Conservation (phyloP, 92 coral and sea anemone species). For the Palythoa caribaeorum region DNA sequence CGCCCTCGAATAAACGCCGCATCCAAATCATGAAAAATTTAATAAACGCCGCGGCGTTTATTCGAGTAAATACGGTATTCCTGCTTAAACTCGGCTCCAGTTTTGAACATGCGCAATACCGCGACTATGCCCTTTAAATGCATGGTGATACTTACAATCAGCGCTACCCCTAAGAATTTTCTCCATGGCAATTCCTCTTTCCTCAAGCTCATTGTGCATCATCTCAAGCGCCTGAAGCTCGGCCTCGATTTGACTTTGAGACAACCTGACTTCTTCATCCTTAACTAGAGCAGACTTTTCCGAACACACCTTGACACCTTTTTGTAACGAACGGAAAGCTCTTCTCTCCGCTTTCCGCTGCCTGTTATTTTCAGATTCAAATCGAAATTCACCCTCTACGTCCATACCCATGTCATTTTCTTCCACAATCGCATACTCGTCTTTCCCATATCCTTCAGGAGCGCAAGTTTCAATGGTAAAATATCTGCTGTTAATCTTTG, state of each 20-base stretch:
- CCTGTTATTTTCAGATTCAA: slow-evolving; percentile 73
- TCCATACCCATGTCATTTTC: slow-evolving; percentile 73
- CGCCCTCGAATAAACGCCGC: too few relatives aligned
- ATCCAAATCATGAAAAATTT: too few relatives aligned
- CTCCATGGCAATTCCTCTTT: slow-evolving; percentile 86
- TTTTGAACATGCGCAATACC: too few relatives aligned
- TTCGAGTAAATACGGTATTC: too few relatives aligned
- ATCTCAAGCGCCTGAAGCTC: slow-evolving; percentile 77
- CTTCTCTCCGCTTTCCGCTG: slow-evolving; percentile 80
- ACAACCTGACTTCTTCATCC: slow-evolving; percentile 80
- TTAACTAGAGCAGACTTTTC: slow-evolving; percentile 67
- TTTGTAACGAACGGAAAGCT: slow-evolving; percentile 68
- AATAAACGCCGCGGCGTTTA: too few relatives aligned
- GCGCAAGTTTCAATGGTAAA: slow-evolving; percentile 87
- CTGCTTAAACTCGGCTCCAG: too few relatives aligned
- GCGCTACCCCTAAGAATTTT: slow-evolving; percentile 70
- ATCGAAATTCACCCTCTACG: slow-evolving; percentile 84
- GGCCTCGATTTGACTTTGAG: slow-evolving; percentile 72
- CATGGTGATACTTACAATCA: slow-evolving; percentile 70
- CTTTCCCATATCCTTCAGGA: slow-evolving; percentile 50
- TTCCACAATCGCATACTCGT: slow-evolving; percentile 58
- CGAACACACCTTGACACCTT: slow-evolving; percentile 53
- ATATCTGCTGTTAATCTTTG: slow-evolving; percentile 86
- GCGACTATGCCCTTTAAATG: too few relatives aligned
- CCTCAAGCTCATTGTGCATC: slow-evolving; percentile 70